Evolutionary conservation across 2,888 invertebrate species (phyloP), one percentile per base, ranked within the genome.

Genomic region (Aquatica leii): DNA sequence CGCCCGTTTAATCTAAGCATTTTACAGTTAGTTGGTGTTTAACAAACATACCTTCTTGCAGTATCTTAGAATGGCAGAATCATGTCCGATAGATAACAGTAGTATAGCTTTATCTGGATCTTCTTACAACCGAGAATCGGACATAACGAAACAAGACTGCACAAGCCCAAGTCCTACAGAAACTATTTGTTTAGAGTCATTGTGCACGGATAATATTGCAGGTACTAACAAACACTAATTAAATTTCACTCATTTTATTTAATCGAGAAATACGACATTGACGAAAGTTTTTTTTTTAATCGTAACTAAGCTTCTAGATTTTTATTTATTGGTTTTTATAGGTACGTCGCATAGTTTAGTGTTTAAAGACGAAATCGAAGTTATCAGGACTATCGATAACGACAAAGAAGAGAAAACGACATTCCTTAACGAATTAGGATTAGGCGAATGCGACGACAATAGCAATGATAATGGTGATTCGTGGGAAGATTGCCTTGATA

Each of bases 61-160:
- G 52, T 49, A 65, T 58, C 71, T 72, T 80, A 81, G 81, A 82
- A 82, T 82, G 82, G 82, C 81, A 78, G 80, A 81, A 79, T 77
- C 78, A 81, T 81, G 80, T 77, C 77, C 78, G 59, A 72, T 73
- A 74, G 76, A 78, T 66, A 75, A 69, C 69, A 74, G 69, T 66
- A 73, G 72, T 70, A 72, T 75, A 69, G 70, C 72, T 66, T 69
- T 73, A 61, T 65, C 73, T 52, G 67, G 71, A 66, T 69, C 69
- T 24, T 58, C 74, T 68, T 74, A 76, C 55, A 75, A 73, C 69
- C 70, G 69, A 68, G 76, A 76, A 66, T 73, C 73, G 53, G 78
- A 78, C 24, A 70, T 79, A 70, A 73, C 78, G 50, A 80, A 80
- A 75, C 77, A 78, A 75, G 81, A 81, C 73, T 80, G 80, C 67